Conservation (phyloP, 2,888 invertebrate species). For the Nomada ruficornis region DNA sequence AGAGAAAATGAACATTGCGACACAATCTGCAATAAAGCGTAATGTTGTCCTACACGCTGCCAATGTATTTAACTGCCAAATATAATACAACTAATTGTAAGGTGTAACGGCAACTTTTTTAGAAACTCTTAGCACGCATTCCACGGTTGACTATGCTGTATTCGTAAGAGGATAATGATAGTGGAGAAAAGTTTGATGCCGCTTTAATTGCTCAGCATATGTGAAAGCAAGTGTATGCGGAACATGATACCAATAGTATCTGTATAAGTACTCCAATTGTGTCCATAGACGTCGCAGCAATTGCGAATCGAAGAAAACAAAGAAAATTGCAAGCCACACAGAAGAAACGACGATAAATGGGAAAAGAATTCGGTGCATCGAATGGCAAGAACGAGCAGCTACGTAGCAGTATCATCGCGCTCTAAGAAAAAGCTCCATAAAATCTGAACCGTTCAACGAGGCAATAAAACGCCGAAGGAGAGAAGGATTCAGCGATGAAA, state of each 20-base stretch:
- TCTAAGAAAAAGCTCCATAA: background rate
- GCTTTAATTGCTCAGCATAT: background rate
- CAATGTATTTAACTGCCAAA: no score
- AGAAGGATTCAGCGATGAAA: background rate
- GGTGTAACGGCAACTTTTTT: no score
- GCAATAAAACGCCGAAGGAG: background rate
- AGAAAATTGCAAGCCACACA: background rate
- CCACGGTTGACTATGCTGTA: no score
- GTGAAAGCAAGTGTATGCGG: background rate
- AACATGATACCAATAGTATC: background rate
- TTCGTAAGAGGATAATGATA: background rate
- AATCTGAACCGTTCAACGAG: conserved; percentile 2
- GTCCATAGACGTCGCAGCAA: background rate
- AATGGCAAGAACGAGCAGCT: background rate
- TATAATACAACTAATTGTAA: no score
- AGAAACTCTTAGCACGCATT: background rate
- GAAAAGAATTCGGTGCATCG: background rate
- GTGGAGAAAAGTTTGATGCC: background rate
- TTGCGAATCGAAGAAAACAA: background rate
- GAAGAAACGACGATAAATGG: background rate
- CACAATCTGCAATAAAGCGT: no score
- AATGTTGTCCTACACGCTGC: no score
- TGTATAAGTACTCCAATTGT: background rate
- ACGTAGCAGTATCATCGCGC: background rate
- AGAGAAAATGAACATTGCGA: no score